Evolutionary conservation across 2,888 invertebrate genomes (phyloP).

Genomic region (Chirona hameri): DNA sequence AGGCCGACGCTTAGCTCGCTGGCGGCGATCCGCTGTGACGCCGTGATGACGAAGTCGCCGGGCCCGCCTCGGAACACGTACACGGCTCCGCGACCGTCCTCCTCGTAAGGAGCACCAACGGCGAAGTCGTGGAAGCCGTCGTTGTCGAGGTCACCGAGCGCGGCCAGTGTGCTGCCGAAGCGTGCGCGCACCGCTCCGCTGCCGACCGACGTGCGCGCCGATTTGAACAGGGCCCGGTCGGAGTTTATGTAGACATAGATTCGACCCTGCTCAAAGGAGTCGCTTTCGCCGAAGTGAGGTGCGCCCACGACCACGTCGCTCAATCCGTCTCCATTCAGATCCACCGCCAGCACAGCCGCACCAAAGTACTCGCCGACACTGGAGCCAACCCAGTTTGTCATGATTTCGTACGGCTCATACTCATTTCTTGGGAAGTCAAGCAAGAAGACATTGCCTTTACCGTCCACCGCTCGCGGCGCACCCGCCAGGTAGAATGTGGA

Average conservation of each 20-base stretch:
- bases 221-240: conserved; percentile 33
- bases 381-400: conserved; percentile 48
- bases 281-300: conserved; percentile 47
- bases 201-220: conserved; percentile 41
- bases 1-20: conserved; percentile 46
- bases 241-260: conserved; percentile 55
- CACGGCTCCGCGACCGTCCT: conserved; percentile 56
- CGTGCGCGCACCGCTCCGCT: conserved; percentile 49
- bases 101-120: conserved; percentile 62
- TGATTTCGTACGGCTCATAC: conserved; percentile 32
- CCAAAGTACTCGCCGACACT: conserved; percentile 65
- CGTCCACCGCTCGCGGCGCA: conserved; percentile 52
- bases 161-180: conserved; percentile 62
- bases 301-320: conserved; percentile 64
- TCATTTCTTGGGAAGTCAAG: conserved; percentile 48
- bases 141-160: conserved; percentile 62
- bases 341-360: conserved; percentile 56
- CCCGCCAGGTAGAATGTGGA: conserved; percentile 52
- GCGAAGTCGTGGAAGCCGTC: conserved; percentile 62
- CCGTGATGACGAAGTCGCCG: conserved; percentile 47
- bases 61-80: conserved; percentile 58
- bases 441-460: conserved; percentile 50
- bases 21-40: conserved; percentile 51
- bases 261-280: conserved; percentile 56
- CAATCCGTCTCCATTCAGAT: conserved; percentile 59